phyloP scores from a whole-genome alignment of 1,140 invertebrate species.

The Planococcus citri region DNA sequence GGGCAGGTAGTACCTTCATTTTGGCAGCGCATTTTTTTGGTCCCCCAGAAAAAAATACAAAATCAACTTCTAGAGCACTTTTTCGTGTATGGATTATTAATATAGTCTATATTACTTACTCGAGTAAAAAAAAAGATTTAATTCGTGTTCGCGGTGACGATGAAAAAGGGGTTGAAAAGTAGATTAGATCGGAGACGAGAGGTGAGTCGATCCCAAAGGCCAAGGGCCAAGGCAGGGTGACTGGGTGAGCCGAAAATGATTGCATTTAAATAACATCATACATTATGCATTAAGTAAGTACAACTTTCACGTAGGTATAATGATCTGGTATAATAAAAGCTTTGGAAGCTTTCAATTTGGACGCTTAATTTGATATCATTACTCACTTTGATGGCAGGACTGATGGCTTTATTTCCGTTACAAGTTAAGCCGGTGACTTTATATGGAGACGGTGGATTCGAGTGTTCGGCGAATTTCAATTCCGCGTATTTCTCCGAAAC shows the following conservation, averaged over 20 bases:
- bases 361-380: not conserved
- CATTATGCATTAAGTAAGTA: not conserved
- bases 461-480: conserved; percentile 11
- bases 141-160: no score
- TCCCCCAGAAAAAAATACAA: no score
- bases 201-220: no score
- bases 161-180: no score
- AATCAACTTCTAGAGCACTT: no score
- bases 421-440: not conserved
- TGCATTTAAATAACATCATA: not conserved
- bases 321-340: not conserved
- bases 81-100: no score
- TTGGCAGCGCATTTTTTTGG: no score
- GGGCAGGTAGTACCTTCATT: no score
- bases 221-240: no score
- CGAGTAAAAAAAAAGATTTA: no score
- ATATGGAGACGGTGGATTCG: conserved; percentile 6
- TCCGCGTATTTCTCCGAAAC: conserved; percentile 13
- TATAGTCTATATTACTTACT: no score
- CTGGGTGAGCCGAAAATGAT: not conserved
- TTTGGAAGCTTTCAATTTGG: not conserved
- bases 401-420: conserved; percentile 7
- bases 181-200: no score
- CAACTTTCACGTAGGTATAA: not conserved
- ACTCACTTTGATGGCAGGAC: conserved; percentile 8